Evolutionary conservation across 2,113 vertebrate species (phyloP).

Genomic region (Coptodon bakossiorum): DNA sequence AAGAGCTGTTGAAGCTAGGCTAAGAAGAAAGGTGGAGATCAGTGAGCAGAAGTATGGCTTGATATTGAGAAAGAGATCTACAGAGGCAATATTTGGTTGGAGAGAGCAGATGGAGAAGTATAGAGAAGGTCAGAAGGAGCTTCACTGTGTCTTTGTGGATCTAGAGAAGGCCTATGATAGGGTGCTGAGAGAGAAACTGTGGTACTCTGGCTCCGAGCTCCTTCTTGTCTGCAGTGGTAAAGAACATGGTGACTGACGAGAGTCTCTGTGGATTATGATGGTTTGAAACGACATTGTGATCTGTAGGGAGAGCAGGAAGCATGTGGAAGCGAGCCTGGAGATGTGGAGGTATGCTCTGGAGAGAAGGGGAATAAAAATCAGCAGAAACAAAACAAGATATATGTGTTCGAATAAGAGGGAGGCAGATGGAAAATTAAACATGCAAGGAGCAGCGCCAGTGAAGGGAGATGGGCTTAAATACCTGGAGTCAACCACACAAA

Average conservation of each 20-base stretch:
- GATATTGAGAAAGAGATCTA: not conserved
- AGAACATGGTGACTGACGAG: not conserved
- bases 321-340: not conserved
- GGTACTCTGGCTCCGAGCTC: not conserved
- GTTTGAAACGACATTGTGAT: not conserved
- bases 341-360: not conserved
- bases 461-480: not conserved
- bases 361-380: not conserved
- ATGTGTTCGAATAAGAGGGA: not conserved
- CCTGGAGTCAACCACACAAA: not conserved
- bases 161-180: not conserved
- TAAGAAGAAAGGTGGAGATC: not conserved
- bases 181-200: not conserved
- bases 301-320: not conserved
- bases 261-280: not conserved
- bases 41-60: not conserved
- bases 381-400: not conserved
- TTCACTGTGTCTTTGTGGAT: not conserved
- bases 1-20: not conserved
- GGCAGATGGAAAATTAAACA: not conserved
- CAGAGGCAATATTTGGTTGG: not conserved
- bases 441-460: not conserved
- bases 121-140: not conserved
- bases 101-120: not conserved
- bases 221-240: not conserved